These are phyloP conservation scores for Coelopa pilipes DNA, from an alignment of 2,888 invertebrate genomes.

Conservation along the genomic window DNA sequence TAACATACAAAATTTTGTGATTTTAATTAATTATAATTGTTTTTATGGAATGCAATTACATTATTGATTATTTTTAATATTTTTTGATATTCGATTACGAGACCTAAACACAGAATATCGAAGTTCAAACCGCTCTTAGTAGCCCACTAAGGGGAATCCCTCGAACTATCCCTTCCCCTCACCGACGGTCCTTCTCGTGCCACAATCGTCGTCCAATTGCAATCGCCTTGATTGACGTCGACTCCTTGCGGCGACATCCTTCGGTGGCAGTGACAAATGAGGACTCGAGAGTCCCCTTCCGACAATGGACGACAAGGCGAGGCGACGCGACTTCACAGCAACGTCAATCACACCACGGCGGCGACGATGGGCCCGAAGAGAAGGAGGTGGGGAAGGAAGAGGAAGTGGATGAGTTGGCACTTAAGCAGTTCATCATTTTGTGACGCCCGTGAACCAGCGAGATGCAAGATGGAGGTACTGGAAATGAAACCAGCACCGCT, in stretches of 20 bases:
- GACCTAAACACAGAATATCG: too few relatives aligned
- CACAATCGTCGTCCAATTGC: neutral
- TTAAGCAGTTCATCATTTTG: conserved; percentile 24
- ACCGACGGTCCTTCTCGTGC: neutral
- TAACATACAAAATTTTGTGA: too few relatives aligned
- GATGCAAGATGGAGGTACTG: too few relatives aligned
- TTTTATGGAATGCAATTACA: too few relatives aligned
- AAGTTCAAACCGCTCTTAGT: neutral
- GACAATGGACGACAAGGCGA: neutral
- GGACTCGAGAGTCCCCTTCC: neutral
- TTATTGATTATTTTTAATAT: too few relatives aligned
- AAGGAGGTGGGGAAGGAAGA: neutral
- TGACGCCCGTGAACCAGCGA: too few relatives aligned
- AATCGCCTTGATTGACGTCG: conserved; percentile 25
- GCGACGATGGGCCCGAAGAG: neutral
- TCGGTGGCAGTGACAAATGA: conserved; percentile 32
- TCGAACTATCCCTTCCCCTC: neutral
- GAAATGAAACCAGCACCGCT: too few relatives aligned
- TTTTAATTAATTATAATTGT: too few relatives aligned
- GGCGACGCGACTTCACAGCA: neutral
- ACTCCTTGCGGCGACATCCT: conserved; percentile 22
- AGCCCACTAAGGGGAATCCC: too few relatives aligned
- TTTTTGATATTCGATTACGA: too few relatives aligned
- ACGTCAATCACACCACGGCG: neutral
- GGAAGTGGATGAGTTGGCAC: neutral